Base-by-base conservation (phyloP, 1,140 invertebrate species). In the Cydia amplana region DNA sequence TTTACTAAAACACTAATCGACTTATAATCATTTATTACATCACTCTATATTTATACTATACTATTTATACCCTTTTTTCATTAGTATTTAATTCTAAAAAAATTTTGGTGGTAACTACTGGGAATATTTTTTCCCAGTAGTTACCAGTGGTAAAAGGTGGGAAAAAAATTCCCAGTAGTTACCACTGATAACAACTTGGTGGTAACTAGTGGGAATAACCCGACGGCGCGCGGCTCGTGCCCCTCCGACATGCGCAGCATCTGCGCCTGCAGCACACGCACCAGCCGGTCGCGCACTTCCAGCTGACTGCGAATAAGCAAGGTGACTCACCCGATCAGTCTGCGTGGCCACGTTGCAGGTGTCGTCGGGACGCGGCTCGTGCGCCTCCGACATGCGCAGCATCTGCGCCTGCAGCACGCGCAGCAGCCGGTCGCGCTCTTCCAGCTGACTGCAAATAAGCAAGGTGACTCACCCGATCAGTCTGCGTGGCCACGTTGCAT, bases 401-500 rank as follows among this genome's bases (percentile, higher is more conserved):
- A 93, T 93, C 81, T 93, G 93, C 70, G 91, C 86, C 82, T 93
- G 93, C 82, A 93, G 81, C 79, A 93, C 91, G 75, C 90, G 88
- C 82, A 93, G 92, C 80, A 93, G 82, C 43, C 93, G 88, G 81
- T 93, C 93, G 63, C 93, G 91, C 78, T 93, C 93, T 79, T 93
- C 93, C 73, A 93, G 78, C 83, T 93, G 93, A 83, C 93, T 87
- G n/a, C n/a, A n/a, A n/a, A n/a, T n/a, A n/a, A n/a, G n/a, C n/a
- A n/a, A n/a, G n/a, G n/a, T n/a, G 23, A 20, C 75, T 72, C 81
- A 93, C 93, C 91, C 93, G 84, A 80, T 93, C 93, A 49, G 93
- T 93, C 84, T 93, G 93, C 76, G 93, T 93, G 78, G 92, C 93
- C 73, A 93, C 91, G 79, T 91, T 93, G 83, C 91, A 93, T 93